Base-by-base conservation (phyloP, 2,113 vertebrate genomes). In the cat (Felis catus) region DNA sequence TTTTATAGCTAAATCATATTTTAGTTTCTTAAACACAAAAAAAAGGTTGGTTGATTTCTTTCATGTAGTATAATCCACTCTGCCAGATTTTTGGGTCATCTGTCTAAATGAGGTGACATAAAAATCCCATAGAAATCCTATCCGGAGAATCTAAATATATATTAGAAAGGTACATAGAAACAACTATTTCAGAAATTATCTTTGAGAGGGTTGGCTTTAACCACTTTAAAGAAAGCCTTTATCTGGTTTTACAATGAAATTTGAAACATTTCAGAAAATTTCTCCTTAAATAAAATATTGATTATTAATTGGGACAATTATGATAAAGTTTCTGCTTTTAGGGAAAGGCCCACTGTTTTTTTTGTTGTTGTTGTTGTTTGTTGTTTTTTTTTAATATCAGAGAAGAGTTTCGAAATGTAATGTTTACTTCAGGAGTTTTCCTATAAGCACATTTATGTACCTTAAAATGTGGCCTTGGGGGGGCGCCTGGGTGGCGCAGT, bases 1-100 rank as follows among this genome's bases (percentile, higher is more conserved):
- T 90, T 90, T 91, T 85, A 65, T 5, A 95, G 41, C 36, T 84
- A 79, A 90, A 51, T 95, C 25, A n/a, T 82, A 84, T 90, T 83
- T 94, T 88, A 86, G 51, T 61, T 91, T 93, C 61, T 91, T n/a
- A 92, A 41, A 25, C 81, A 39, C 8, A 80, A 61, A 68, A 90
- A 90, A 68, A 31, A n/a, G 7, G 33, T n/a, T 80, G 10, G 12
- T 84, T 80, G 2, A 65, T 95, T 91, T 91, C 65, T 94, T 88
- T 61, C 58, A 55, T 66, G 7, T 53, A 39, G 15, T 55, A 13
- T 71, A 27, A 88, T 82, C 29, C 41, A 74, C 21, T 61, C 8
- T 71, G 79, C 29, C 63, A 70, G 48, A 33, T 71, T 95, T 86
- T 84, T 94, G 45, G 48, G 19, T 95, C 95, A 80, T 15, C 31